Conservation (phyloP, 2,113 vertebrate genomes). For the Lepidothrix coronata region DNA sequence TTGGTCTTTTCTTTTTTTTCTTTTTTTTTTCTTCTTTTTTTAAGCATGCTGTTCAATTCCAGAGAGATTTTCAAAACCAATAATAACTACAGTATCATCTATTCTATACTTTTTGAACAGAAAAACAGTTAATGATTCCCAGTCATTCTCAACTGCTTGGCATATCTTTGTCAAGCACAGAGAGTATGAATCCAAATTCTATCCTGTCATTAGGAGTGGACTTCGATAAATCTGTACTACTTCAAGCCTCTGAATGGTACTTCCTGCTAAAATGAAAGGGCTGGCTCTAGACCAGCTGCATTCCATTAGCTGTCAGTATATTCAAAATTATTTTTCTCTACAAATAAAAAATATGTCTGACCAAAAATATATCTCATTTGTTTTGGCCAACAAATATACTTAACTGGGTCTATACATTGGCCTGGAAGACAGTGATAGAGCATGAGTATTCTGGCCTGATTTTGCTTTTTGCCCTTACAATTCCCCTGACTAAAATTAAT, state of each 20-base stretch:
- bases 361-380: neutral
- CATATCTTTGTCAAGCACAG: neutral
- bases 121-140: neutral
- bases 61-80: neutral
- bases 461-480: neutral
- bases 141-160: neutral
- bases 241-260: neutral
- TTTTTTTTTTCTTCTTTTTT: neutral
- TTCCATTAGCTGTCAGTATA: neutral
- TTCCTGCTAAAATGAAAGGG: neutral
- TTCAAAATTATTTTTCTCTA: neutral
- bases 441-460: neutral
- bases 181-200: neutral
- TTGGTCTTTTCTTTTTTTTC: neutral
- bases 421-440: neutral
- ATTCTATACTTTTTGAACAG: neutral
- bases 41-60: neutral
- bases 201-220: neutral
- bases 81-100: neutral
- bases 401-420: neutral
- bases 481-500: slow-evolving; percentile 45
- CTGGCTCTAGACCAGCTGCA: neutral
- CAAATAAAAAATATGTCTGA: neutral
- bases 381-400: neutral
- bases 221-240: slow-evolving; percentile 26